Evolutionary conservation across 1,140 invertebrate species (phyloP), one percentile per base, ranked within the genome.

Genomic region (Drosophila pruinosa): DNA sequence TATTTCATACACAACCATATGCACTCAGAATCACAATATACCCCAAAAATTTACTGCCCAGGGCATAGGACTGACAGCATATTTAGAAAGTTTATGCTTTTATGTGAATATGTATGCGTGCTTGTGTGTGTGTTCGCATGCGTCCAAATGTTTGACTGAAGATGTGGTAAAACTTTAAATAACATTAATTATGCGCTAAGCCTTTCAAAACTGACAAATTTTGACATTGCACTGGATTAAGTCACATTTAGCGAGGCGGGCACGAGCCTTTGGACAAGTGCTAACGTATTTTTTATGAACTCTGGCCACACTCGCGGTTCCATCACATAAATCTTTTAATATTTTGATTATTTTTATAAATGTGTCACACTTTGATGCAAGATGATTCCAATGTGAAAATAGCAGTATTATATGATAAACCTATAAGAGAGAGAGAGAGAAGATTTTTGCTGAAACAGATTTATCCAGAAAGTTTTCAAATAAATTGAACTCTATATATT

Each of bases 161-260:
- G 48, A 45, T 67, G 39, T 59, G 31, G 41, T 50, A 39, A 64
- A 65, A 68, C 64, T 64, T 71, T 73, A 72, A 69, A 72, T 69
- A 72, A 75, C 63, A 76, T 76, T 72, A 73, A 73, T 76, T 73
- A 73, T 68, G 63, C 63, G 52, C 57, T 72, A 68, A 76, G 70
- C 63, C 50, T 54, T 73, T 52, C 43, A 39, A 58, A 72, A 52
- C 54, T 73, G 73, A 73, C 73, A 73, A 76, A 73, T 76, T 76
- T 72, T 67, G 48, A 62, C 54, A 45, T 63, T 72, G 62, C 38
- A 69, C 70, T 72, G 70, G 63, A 73, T 76, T 76, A 73, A 72
- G 70, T 52, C 50, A 53, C 38, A 72, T 75, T 59, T 56, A 56
- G 63, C 63, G 15, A 10, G 12, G 10, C 19, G 15, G 59, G 22